Conservation (phyloP, 2,888 invertebrate genomes). For the Zygogramma bicolorata region DNA sequence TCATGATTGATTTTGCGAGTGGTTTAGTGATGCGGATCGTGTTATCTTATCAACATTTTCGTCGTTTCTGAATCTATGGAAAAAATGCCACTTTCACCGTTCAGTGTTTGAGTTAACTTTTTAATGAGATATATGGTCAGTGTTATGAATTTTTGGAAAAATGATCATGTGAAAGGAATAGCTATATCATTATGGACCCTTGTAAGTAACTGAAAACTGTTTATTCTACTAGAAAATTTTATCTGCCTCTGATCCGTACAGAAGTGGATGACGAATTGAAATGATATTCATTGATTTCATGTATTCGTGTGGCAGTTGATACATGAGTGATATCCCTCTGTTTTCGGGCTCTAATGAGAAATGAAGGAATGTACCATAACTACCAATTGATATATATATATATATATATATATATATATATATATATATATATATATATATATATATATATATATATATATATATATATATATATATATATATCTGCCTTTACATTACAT, state of each 20-base stretch:
- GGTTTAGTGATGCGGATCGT: neutral
- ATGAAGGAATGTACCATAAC: too few relatives aligned
- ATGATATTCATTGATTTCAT: too few relatives aligned
- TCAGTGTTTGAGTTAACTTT: neutral
- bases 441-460: too few relatives aligned
- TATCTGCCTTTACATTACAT: too few relatives aligned
- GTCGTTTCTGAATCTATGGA: neutral
- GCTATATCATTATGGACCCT: conserved; percentile 54
- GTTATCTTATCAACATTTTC: conserved; percentile 1
- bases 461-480: too few relatives aligned
- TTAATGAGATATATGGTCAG: neutral
- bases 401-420: too few relatives aligned
- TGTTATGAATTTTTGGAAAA: conserved; percentile 34
- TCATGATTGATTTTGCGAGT: neutral
- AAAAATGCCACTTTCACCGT: neutral
- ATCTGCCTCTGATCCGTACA: neutral
- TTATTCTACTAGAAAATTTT: neutral
- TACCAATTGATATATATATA: too few relatives aligned
- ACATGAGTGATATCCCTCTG: too few relatives aligned
- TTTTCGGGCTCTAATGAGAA: too few relatives aligned
- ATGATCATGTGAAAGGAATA: conserved; percentile 30
- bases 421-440: too few relatives aligned
- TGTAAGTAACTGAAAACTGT: conserved; percentile 50
- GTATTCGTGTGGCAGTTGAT: too few relatives aligned
- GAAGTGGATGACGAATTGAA: neutral